A percentile compares a stretch with the other conserved stretches of the same genome.
Conservation (phyloP, 2,888 invertebrate species). For the Heliconius erato region DNA sequence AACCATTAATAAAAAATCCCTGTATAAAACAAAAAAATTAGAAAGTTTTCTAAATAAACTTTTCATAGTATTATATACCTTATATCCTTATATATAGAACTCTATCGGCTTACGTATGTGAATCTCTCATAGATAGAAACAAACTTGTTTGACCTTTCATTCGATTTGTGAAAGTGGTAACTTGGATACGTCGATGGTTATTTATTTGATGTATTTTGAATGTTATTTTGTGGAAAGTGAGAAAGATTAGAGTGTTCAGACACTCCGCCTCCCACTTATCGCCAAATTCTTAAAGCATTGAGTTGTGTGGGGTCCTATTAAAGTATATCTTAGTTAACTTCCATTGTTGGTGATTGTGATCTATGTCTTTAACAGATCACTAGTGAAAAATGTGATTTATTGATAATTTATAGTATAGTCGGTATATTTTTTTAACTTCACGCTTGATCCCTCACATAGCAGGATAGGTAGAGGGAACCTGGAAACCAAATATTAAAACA, state of each 20-base stretch:
- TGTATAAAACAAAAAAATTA: conserved; percentile 65
- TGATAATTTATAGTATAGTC: too few relatives aligned
- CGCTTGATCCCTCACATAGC: too few relatives aligned
- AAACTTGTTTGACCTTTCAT: conserved; percentile 71
- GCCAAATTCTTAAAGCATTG: too few relatives aligned
- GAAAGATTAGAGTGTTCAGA: too few relatives aligned
- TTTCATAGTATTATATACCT: conserved; percentile 31
- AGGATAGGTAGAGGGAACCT: not conserved
- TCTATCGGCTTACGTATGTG: conserved; percentile 53
- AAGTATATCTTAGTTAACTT: too few relatives aligned
- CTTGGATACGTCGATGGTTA: conserved; percentile 43
- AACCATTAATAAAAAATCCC: conserved; percentile 35
- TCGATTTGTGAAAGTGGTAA: conserved; percentile 73
- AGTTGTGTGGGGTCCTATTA: too few relatives aligned
- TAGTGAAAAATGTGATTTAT: not conserved
- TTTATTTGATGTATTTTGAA: conserved; percentile 16
- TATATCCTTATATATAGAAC: conserved; percentile 7
- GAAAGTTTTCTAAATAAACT: conserved; percentile 67
- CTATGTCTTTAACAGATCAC: too few relatives aligned
- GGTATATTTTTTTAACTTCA: too few relatives aligned
- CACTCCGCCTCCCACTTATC: too few relatives aligned
- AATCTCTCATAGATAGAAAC: conserved; percentile 52
- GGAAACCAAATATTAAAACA: not conserved
- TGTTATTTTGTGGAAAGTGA: not conserved
- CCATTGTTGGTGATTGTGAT: too few relatives aligned